These are phyloP conservation scores for Carabus problematicus DNA, from an alignment of 2,888 invertebrate genomes.

Conservation along the genomic window DNA sequence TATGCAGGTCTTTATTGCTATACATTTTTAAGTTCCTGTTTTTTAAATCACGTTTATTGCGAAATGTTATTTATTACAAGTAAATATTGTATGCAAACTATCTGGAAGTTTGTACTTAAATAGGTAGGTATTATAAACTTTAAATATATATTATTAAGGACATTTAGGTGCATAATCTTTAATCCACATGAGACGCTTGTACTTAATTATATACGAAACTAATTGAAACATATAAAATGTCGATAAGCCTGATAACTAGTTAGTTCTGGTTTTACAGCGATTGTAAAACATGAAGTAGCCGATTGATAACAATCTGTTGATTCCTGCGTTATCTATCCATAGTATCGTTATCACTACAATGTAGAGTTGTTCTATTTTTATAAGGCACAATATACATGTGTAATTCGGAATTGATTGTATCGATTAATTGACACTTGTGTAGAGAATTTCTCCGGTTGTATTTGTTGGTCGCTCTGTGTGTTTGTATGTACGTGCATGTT, in stretches of 20 bases:
- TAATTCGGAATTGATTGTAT: too few species aligned
- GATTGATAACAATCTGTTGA: too few species aligned
- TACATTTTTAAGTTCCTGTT: slow-evolving; percentile 14
- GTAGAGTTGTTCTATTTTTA: slow-evolving; percentile 11
- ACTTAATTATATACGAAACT: background rate
- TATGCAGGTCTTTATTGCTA: slow-evolving; percentile 1
- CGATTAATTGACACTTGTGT: too few species aligned
- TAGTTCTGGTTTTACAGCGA: too few species aligned
- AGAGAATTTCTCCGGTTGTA: too few species aligned
- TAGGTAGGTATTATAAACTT: slow-evolving; percentile 23
- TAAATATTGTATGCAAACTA: background rate
- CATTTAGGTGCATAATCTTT: slow-evolving; percentile 25
- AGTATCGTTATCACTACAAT: background rate
- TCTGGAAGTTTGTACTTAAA: slow-evolving; percentile 2
- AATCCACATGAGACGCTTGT: background rate
- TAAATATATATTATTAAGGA: slow-evolving; percentile 38
- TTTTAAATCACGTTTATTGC: background rate
- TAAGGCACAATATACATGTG: background rate
- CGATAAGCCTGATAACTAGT: background rate
- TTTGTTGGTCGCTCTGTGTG: background rate
- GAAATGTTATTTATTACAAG: background rate
- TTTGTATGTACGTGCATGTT: slow-evolving; percentile 23
- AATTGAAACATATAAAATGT: background rate
- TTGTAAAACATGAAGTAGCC: too few species aligned
- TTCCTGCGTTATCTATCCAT: too few species aligned